These are phyloP conservation scores for Urocyon cinereoargenteus DNA, from an alignment of 2,797 vertebrate genomes.

Conservation along the genomic window DNA sequence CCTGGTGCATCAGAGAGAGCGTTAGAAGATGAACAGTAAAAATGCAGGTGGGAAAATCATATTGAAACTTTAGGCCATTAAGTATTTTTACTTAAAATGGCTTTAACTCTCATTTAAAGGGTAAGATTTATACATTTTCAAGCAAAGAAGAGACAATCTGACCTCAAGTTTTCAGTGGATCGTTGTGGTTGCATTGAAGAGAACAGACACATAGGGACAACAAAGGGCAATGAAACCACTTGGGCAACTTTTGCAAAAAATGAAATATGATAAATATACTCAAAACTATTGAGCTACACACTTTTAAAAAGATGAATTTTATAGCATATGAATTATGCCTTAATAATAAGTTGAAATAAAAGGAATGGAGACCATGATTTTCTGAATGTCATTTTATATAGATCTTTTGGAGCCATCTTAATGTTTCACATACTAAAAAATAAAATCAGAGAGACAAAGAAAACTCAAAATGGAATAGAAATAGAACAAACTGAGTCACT, in stretches of 20 bases:
- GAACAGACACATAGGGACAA: not conserved
- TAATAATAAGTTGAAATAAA: not conserved
- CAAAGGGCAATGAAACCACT: not conserved
- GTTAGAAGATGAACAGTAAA: not conserved
- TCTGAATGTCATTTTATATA: not conserved
- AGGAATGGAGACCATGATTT: not conserved
- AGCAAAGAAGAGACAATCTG: not conserved
- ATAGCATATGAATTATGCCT: not conserved
- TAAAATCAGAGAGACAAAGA: not conserved
- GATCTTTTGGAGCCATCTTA: not conserved
- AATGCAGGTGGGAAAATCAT: not conserved
- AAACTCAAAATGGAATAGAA: not conserved
- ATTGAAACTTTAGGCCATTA: not conserved
- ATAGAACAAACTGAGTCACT: not conserved
- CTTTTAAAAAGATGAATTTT: not conserved
- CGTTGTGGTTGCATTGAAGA: not conserved
- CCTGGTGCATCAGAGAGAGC: not conserved
- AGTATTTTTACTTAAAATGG: not conserved
- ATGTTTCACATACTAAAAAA: not conserved
- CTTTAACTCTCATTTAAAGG: not conserved
- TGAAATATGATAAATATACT: not conserved
- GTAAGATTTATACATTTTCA: not conserved
- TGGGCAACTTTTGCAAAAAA: not conserved
- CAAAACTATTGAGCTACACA: not conserved
- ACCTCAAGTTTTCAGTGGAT: not conserved